A percentile compares a stretch with the other conserved stretches of the same genome.
Conservation (phyloP, 2,113 vertebrate genomes). For the Seriola rivoliana region DNA sequence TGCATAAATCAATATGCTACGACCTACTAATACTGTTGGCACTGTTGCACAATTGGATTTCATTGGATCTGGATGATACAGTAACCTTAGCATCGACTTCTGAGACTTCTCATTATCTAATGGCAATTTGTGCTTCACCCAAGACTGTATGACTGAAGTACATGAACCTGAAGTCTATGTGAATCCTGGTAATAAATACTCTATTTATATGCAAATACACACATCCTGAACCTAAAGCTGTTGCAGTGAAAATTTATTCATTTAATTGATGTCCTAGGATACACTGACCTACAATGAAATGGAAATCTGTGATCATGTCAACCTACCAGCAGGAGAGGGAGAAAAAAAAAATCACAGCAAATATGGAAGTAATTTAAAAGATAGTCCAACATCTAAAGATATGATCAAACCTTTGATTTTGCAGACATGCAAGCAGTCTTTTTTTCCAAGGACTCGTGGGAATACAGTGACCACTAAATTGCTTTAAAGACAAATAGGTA, state of each 20-base stretch:
- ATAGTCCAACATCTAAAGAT: slow-evolving; percentile 14
- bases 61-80: not conserved
- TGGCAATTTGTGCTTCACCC: not conserved
- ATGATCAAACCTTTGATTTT: slow-evolving; percentile 28
- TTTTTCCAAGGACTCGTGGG: slow-evolving; percentile 24
- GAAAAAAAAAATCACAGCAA: slow-evolving; percentile 11
- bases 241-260: slow-evolving; percentile 33
- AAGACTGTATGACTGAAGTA: slow-evolving; percentile 14
- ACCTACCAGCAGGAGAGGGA: not conserved
- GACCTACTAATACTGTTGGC: slow-evolving; percentile 11
- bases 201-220: slow-evolving; percentile 75
- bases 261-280: slow-evolving; percentile 41
- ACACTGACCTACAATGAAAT: slow-evolving; percentile 30
- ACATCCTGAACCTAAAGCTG: slow-evolving; percentile 23
- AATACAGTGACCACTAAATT: slow-evolving; percentile 13
- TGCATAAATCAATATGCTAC: slow-evolving; percentile 33
- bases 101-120: slow-evolving; percentile 8
- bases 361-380: slow-evolving; percentile 58
- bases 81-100: not conserved
- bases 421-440: not conserved
- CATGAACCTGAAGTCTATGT: slow-evolving; percentile 21
- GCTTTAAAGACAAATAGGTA: not conserved
- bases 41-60: slow-evolving; percentile 12
- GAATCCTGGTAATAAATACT: slow-evolving; percentile 40
- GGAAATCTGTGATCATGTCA: slow-evolving; percentile 37